Conservation (phyloP, 2,113 vertebrate species). For the Hippocampus barbouri region DNA sequence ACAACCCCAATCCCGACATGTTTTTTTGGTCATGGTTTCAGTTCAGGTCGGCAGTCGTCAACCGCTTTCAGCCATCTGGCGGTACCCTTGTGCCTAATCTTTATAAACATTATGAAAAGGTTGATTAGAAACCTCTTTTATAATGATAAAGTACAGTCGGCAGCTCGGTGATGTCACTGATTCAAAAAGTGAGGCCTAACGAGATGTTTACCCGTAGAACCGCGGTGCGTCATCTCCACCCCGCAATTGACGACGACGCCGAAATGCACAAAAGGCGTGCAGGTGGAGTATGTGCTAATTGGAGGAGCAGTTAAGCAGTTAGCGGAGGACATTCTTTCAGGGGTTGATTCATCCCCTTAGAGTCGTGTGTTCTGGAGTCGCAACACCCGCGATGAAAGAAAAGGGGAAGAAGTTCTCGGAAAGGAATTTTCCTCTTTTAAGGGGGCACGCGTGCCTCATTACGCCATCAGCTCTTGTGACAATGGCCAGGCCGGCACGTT, state of each 20-base stretch:
- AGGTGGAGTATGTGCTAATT: conserved; percentile 72
- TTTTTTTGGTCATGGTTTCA: too few species aligned
- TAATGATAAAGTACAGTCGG: background rate
- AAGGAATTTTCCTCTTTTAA: conserved; percentile 63
- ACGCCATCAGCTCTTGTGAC: conserved; percentile 50
- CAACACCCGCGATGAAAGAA: conserved; percentile 43
- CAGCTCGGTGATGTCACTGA: background rate
- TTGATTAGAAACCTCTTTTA: background rate
- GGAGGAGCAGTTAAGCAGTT: conserved; percentile 75
- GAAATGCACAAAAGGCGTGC: conserved; percentile 11
- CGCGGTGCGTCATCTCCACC: conserved; percentile 24
- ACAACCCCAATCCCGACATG: too few species aligned
- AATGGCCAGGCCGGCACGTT: conserved; percentile 57
- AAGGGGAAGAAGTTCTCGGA: conserved; percentile 39
- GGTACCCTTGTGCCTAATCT: background rate
- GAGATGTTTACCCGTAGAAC: conserved; percentile 1
- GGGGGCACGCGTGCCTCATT: conserved; percentile 71
- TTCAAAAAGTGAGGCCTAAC: conserved; percentile 11
- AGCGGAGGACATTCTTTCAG: conserved; percentile 79
- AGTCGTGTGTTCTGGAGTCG: conserved; percentile 54
- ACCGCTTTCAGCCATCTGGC: background rate
- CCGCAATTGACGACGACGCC: conserved; percentile 32
- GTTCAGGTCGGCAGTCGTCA: too few species aligned
- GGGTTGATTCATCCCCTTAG: conserved; percentile 79
- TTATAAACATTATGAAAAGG: background rate